phyloP scores from a whole-genome alignment of 2,113 vertebrate species.

The Gymnorhina tibicen region DNA sequence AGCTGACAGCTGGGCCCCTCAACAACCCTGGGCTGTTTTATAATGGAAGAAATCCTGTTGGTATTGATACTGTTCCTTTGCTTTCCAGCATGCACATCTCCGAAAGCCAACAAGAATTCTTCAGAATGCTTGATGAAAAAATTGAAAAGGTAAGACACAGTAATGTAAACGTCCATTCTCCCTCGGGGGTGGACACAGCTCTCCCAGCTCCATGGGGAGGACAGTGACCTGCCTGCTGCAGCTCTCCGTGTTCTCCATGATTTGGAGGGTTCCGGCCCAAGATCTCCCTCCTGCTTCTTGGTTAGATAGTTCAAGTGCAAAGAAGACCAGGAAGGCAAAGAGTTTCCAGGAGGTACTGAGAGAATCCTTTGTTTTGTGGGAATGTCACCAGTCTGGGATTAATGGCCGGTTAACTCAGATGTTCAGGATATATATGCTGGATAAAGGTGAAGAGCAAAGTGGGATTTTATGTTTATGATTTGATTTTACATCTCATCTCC shows the following conservation, averaged over 20 bases:
- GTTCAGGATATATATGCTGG: neutral
- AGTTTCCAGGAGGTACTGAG: neutral
- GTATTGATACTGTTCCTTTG: neutral
- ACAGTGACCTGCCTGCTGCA: neutral
- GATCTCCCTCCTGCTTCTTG: neutral
- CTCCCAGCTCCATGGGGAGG: neutral
- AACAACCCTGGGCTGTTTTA: neutral
- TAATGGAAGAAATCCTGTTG: neutral
- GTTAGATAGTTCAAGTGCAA: neutral
- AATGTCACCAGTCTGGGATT: neutral
- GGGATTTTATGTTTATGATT: neutral
- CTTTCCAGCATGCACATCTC: slow-evolving; percentile 94
- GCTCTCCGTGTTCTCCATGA: neutral
- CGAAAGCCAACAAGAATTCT: slow-evolving; percentile 99
- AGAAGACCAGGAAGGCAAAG: neutral
- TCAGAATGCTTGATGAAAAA: slow-evolving; percentile 99
- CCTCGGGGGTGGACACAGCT: neutral
- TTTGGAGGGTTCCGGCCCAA: neutral
- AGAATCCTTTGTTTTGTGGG: neutral
- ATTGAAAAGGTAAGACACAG: slow-evolving; percentile 89
- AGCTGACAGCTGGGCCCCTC: neutral
- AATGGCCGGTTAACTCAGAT: neutral
- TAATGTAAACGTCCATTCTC: neutral
- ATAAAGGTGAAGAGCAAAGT: neutral
- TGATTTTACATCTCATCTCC: neutral